A percentile compares a stretch with the other conserved stretches of the same genome.
These are phyloP conservation scores for Rhabdomys dilectus DNA, from an alignment of 2,113 vertebrate species.

Conservation along the genomic window DNA sequence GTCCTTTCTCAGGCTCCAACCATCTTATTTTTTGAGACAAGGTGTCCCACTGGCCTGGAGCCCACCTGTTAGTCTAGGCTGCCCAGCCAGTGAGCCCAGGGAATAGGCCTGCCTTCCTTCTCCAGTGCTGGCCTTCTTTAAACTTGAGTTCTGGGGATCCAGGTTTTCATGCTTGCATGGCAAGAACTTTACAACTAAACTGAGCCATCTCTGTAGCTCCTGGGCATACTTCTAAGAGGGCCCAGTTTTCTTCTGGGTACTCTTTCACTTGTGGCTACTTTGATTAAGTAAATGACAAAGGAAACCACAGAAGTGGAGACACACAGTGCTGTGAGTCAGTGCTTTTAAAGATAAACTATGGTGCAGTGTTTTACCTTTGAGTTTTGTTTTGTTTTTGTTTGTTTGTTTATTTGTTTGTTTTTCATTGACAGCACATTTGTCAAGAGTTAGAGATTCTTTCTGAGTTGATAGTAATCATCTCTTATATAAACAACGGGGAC, in stretches of 20 bases:
- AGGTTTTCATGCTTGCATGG: neutral
- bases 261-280: neutral
- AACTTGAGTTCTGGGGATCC: neutral
- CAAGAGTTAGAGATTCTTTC: constrained; percentile 14
- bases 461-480: neutral
- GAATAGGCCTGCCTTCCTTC: neutral
- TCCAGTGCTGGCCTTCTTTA: neutral
- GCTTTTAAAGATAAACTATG: constrained; percentile 17
- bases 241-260: neutral
- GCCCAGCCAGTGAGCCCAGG: neutral
- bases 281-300: neutral
- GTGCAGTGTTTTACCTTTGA: neutral
- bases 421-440: neutral
- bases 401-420: neutral
- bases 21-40: neutral
- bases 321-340: neutral
- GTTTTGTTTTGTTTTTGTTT: neutral
- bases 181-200: neutral
- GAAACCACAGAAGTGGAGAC: neutral
- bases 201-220: neutral
- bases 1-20: neutral
- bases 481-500: neutral
- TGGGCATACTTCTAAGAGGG: neutral
- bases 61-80: neutral
- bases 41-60: neutral